Percentiles rank a stretch among this genome's conserved stretches.
phyloP scores from a whole-genome alignment of 2,888 invertebrate species.

The Andrena trimmerana region DNA sequence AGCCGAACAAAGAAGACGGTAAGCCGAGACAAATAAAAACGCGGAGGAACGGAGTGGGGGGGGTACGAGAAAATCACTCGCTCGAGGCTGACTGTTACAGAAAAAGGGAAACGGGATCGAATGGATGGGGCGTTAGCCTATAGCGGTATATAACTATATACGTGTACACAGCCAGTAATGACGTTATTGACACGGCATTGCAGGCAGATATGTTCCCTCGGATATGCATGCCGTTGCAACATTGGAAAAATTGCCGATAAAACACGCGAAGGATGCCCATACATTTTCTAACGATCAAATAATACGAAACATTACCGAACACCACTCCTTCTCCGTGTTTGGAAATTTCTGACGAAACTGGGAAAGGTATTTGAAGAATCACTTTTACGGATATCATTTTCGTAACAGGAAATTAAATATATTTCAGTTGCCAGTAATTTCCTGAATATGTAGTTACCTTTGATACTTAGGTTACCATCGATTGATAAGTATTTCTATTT shows the following conservation, averaged over 20 bases:
- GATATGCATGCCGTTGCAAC: slow-evolving; percentile 7
- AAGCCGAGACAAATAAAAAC: slow-evolving; percentile 28
- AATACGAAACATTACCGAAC: neutral
- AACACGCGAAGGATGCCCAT: neutral
- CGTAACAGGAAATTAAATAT: neutral
- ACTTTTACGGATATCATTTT: neutral
- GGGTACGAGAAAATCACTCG: slow-evolving; percentile 63
- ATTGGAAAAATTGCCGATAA: neutral
- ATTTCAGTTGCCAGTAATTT: neutral
- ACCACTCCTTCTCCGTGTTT: neutral
- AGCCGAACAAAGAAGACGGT: neutral
- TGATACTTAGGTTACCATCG: neutral
- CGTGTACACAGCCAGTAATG: slow-evolving; percentile 71
- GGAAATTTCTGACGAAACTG: neutral
- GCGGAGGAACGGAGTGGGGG: neutral
- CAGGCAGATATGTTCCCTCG: slow-evolving; percentile 13
- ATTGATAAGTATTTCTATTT: neutral
- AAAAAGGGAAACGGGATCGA: slow-evolving; percentile 81
- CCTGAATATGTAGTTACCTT: neutral
- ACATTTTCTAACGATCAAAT: neutral
- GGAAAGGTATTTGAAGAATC: neutral
- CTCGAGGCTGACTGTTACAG: slow-evolving; percentile 52
- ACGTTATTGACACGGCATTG: slow-evolving; percentile 69
- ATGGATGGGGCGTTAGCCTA: slow-evolving; percentile 78
- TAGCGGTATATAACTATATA: slow-evolving; percentile 75